Evolutionary conservation across 2,797 vertebrate species (phyloP).

Genomic region (Aulostomus chinensis): DNA sequence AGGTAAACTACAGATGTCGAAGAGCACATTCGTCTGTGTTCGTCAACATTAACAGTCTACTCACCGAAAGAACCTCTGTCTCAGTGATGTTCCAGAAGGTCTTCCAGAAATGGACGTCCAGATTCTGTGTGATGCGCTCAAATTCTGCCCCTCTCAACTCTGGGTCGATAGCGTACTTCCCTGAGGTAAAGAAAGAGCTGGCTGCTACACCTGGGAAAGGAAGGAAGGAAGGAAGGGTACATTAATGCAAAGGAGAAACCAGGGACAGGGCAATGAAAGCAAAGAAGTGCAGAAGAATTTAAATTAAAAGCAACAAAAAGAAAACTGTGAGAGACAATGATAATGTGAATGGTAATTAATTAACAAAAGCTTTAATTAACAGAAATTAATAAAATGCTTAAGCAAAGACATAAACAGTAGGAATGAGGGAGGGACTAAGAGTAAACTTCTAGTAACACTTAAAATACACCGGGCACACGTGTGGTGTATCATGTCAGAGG

Average conservation of each 20-base stretch:
- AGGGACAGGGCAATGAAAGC: slow-evolving; percentile 2
- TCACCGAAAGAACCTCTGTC: slow-evolving; percentile 88
- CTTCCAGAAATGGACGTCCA: slow-evolving; percentile 95
- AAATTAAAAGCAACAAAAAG: not conserved
- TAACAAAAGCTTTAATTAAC: slow-evolving; percentile 4
- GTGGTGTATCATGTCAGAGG: too few relatives aligned
- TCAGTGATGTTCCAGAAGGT: slow-evolving; percentile 93
- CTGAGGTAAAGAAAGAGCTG: slow-evolving; percentile 90
- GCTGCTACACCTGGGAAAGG: slow-evolving; percentile 89
- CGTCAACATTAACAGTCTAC: slow-evolving; percentile 31
- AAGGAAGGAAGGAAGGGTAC: not conserved
- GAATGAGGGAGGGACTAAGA: not conserved
- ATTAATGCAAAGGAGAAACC: not conserved
- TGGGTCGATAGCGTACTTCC: slow-evolving; percentile 91
- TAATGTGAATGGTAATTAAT: slow-evolving; percentile 7
- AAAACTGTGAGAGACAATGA: not conserved
- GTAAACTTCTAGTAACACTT: slow-evolving; percentile 1
- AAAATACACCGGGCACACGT: too few relatives aligned
- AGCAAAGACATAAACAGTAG: slow-evolving; percentile 3
- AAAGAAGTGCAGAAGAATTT: not conserved
- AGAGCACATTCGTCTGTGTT: not conserved
- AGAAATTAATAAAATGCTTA: slow-evolving; percentile 5
- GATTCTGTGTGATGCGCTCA: slow-evolving; percentile 90
- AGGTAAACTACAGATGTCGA: slow-evolving; percentile 5
- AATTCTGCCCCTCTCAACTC: slow-evolving; percentile 90